Percentiles rank a stretch among this genome's conserved stretches.
Conservation (phyloP, 2,113 vertebrate species). For the Macheiramphus alcinus region DNA sequence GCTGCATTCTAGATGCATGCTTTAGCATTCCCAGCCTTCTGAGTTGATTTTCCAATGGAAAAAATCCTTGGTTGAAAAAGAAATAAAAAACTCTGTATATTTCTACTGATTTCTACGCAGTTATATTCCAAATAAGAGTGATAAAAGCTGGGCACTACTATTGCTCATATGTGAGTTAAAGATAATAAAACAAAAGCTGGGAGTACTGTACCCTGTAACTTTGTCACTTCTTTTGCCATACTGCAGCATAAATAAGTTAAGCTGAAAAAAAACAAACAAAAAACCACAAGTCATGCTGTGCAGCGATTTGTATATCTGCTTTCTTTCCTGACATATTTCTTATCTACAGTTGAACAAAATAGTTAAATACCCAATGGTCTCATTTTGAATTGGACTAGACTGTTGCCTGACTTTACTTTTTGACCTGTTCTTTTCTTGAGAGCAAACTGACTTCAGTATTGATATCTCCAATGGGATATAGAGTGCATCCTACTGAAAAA, state of each 20-base stretch:
- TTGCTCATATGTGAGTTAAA: not conserved
- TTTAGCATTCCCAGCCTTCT: not conserved
- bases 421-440: not conserved
- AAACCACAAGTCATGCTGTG: not conserved
- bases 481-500: not conserved
- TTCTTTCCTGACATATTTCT: not conserved
- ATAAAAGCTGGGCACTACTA: not conserved
- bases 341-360: rapidly evolving
- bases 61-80: not conserved
- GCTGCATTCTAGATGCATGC: not conserved
- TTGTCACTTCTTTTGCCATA: not conserved
- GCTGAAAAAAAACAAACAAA: not conserved
- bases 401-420: not conserved
- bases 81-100: rapidly evolving
- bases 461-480: not conserved
- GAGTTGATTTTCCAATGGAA: not conserved
- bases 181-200: not conserved
- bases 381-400: not conserved
- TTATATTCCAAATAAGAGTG: not conserved
- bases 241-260: not conserved
- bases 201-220: not conserved
- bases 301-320: not conserved
- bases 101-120: not conserved
- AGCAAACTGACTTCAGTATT: not conserved
- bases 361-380: not conserved